Percentiles rank a stretch among this genome's conserved stretches.
These are phyloP conservation scores for Ameiurus melas DNA, from an alignment of 2,113 vertebrate species.

Conservation along the genomic window DNA sequence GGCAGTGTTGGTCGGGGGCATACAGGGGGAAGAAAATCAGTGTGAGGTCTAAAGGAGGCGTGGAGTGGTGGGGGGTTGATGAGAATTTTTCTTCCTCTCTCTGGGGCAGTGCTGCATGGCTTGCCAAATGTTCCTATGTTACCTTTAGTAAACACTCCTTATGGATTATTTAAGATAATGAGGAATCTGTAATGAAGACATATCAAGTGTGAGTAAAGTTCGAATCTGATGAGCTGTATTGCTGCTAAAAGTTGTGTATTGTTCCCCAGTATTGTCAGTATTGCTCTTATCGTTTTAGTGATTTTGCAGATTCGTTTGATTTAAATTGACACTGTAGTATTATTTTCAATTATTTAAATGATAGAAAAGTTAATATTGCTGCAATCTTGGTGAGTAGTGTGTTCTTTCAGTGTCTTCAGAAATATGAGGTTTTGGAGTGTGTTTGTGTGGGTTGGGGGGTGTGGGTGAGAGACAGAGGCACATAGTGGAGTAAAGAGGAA, in stretches of 20 bases:
- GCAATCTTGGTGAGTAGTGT: not conserved
- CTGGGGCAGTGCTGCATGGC: slow-evolving; percentile 39
- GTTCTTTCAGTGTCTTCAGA: not conserved
- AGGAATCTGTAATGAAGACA: slow-evolving; percentile 35
- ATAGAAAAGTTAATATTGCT: not conserved
- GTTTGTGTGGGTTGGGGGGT: not conserved
- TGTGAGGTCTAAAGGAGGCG: not conserved
- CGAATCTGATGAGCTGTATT: too few relatives aligned
- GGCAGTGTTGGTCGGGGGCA: not conserved
- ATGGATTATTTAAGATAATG: slow-evolving; percentile 31
- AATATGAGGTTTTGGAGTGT: not conserved
- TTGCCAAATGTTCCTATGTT: slow-evolving; percentile 17
- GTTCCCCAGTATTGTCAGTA: not conserved
- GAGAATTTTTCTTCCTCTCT: slow-evolving; percentile 27
- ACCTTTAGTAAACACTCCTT: slow-evolving; percentile 20
- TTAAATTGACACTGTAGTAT: not conserved
- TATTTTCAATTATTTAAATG: not conserved
- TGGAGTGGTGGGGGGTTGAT: slow-evolving; percentile 9
- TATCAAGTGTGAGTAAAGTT: slow-evolving; percentile 39
- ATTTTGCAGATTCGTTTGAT: not conserved
- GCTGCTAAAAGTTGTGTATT: not conserved
- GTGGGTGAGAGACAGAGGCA: not conserved
- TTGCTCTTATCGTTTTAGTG: not conserved
- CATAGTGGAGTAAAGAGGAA: slow-evolving; percentile 13
- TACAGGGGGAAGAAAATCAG: slow-evolving; percentile 14